These are phyloP conservation scores for Propithecus perrieri DNA, from an alignment of 2,797 vertebrate species.

Conservation along the genomic window DNA sequence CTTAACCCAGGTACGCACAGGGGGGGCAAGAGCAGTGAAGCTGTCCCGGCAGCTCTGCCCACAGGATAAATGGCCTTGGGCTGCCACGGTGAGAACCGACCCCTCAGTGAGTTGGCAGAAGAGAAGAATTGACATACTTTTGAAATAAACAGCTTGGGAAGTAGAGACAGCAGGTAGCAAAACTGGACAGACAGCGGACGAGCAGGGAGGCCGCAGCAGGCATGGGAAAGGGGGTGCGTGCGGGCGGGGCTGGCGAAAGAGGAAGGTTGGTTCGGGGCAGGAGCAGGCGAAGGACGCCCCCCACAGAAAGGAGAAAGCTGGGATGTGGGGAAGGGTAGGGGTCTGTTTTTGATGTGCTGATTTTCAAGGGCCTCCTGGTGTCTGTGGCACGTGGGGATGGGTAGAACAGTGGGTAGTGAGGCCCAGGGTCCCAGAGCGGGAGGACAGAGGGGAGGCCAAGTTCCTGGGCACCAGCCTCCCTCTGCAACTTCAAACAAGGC, in stretches of 20 bases:
- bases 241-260: accelerated
- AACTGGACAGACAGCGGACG: background rate
- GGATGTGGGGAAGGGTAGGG: background rate
- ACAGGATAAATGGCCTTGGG: background rate
- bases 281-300: background rate
- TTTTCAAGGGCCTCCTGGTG: background rate
- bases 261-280: too few relatives aligned
- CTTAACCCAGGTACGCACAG: accelerated
- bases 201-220: accelerated
- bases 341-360: background rate
- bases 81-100: accelerated
- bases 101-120: background rate
- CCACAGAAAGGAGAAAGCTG: background rate
- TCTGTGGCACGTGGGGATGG: accelerated
- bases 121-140: accelerated
- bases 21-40: background rate
- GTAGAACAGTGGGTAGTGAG: too few relatives aligned
- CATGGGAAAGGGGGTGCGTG: too few relatives aligned
- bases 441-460: background rate
- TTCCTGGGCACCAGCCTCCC: background rate
- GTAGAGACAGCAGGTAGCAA: background rate
- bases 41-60: too few relatives aligned
- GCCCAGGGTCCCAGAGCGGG: too few relatives aligned
- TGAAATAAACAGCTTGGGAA: background rate
- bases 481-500: background rate